These are phyloP conservation scores for Cochlearius cochlearius DNA, from an alignment of 2,113 vertebrate genomes.

Conservation along the genomic window DNA sequence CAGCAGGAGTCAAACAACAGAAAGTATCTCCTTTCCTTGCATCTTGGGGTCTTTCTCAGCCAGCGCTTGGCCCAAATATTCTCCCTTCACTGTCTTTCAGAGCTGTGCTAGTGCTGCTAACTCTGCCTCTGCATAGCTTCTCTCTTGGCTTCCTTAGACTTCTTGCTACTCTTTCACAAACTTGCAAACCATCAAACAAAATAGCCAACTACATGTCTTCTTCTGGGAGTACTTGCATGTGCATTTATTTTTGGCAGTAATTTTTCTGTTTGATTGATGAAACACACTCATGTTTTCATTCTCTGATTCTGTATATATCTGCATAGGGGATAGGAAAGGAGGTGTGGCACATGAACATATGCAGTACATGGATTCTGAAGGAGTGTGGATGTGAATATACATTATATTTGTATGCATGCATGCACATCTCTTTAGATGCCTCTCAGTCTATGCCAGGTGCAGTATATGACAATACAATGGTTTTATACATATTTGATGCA, in stretches of 20 bases:
- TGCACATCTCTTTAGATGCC: background rate
- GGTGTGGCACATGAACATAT: background rate
- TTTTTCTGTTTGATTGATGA: background rate
- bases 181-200: background rate
- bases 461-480: background rate
- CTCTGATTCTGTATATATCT: background rate
- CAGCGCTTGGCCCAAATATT: background rate
- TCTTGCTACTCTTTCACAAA: background rate
- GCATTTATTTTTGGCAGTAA: background rate
- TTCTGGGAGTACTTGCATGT: background rate
- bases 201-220: background rate
- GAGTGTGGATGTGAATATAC: background rate
- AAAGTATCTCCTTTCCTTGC: background rate
- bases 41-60: background rate
- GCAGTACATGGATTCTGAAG: background rate
- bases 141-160: background rate
- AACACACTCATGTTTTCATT: background rate
- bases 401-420: background rate
- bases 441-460: background rate
- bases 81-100: background rate
- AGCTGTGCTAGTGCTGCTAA: background rate
- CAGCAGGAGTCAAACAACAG: background rate
- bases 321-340: background rate
- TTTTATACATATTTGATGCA: background rate
- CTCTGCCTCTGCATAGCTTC: background rate